Conservation (phyloP, 1,140 invertebrate genomes). For the Andricus grossulariae region DNA sequence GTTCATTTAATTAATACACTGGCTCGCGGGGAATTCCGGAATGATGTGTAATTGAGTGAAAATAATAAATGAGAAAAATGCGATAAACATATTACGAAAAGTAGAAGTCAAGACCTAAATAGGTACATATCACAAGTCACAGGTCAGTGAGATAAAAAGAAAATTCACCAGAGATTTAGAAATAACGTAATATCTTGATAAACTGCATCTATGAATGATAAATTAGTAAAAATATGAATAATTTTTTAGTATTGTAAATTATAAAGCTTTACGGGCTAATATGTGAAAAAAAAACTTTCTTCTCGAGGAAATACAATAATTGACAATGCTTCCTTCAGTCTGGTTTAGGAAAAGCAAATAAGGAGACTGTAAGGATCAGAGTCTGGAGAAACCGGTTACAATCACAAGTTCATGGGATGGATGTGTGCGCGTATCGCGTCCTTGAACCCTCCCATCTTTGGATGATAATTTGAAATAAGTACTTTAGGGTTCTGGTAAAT, state of each 20-base stretch:
- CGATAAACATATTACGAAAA: not conserved
- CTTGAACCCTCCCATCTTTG: not conserved
- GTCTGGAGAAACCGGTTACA: conserved; percentile 5
- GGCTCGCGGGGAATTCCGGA: conserved; percentile 1
- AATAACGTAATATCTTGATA: too few species aligned
- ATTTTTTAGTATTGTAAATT: too few species aligned
- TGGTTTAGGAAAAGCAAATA: not conserved
- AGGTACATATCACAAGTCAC: not conserved
- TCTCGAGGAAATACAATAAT: not conserved
- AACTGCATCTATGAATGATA: too few species aligned
- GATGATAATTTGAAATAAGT: not conserved
- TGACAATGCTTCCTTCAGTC: not conserved
- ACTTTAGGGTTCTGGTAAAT: not conserved
- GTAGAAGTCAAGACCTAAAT: not conserved
- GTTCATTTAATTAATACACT: not conserved
- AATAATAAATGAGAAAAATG: not conserved
- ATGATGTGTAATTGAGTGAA: not conserved
- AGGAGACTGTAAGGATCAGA: not conserved
- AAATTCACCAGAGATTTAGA: too few species aligned
- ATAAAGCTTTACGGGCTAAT: too few species aligned
- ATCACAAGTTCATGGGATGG: conserved; percentile 21
- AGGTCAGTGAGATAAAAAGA: not conserved
- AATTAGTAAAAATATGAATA: too few species aligned
- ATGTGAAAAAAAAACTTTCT: not conserved
- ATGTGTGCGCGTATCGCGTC: conserved; percentile 1